Evolutionary conservation across 2,888 invertebrate genomes (phyloP).

Genomic region (Athrips mouffetella): DNA sequence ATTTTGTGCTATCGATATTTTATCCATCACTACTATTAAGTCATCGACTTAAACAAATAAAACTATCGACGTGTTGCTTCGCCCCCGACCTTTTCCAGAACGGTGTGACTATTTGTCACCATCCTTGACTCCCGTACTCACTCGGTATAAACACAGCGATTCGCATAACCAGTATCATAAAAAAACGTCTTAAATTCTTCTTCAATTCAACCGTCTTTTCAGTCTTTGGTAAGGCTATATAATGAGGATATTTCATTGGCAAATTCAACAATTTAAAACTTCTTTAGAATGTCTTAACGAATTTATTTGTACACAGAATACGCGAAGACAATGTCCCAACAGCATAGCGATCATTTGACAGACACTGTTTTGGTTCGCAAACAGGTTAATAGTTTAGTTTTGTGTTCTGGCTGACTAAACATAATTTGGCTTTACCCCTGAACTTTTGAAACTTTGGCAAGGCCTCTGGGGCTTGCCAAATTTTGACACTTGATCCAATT

Average conservation of each 20-base stretch:
- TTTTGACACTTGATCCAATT: too few relatives aligned
- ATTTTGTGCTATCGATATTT: background rate
- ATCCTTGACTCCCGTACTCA: constrained; percentile 72
- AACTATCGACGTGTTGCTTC: constrained; percentile 68
- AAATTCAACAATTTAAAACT: background rate
- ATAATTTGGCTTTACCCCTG: too few relatives aligned
- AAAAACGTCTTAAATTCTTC: constrained; percentile 33
- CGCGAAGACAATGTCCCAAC: constrained; percentile 61
- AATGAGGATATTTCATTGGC: background rate
- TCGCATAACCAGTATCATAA: constrained; percentile 51
- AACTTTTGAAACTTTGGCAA: too few relatives aligned
- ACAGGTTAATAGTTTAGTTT: background rate
- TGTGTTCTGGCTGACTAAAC: background rate
- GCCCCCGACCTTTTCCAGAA: constrained; percentile 64
- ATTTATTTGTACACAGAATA: constrained; percentile 64
- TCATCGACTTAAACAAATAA: constrained; percentile 66
- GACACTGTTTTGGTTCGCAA: constrained; percentile 55
- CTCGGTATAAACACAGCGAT: constrained; percentile 68
- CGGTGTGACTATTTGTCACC: constrained; percentile 77
- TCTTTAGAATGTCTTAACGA: background rate
- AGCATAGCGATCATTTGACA: constrained; percentile 64
- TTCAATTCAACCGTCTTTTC: background rate
- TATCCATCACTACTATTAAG: constrained; percentile 65
- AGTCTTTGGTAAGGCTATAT: constrained; percentile 15
- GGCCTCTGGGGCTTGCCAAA: too few relatives aligned